These are phyloP conservation scores for Aphidius colemani DNA, from an alignment of 2,888 invertebrate genomes.

Conservation along the genomic window DNA sequence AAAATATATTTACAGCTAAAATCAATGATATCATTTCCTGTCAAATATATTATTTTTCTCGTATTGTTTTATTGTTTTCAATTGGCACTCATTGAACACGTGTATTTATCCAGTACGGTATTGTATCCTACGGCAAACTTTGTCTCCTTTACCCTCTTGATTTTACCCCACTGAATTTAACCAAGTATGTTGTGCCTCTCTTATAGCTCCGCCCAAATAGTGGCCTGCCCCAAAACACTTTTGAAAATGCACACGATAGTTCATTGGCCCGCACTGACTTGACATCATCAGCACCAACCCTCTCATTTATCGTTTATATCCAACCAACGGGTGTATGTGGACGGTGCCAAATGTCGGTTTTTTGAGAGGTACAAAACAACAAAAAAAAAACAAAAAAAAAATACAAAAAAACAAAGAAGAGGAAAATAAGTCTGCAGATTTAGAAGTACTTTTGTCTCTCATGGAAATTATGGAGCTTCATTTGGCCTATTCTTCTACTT, in stretches of 20 bases:
- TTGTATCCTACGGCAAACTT: conserved; percentile 57
- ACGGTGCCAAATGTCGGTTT: conserved; percentile 11
- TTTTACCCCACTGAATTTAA: conserved; percentile 13
- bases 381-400: too few species aligned
- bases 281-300: conserved; percentile 48
- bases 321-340: conserved; percentile 10
- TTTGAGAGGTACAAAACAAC: conserved; percentile 11
- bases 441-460: conserved; percentile 37
- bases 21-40: conserved; percentile 51
- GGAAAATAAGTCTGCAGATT: neutral
- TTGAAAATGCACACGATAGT: conserved; percentile 44
- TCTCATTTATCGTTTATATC: conserved; percentile 27
- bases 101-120: conserved; percentile 60
- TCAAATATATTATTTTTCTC: conserved; percentile 46
- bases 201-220: conserved; percentile 52
- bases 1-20: conserved; percentile 39
- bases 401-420: conserved; percentile 5
- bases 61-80: neutral
- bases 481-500: conserved; percentile 54
- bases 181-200: conserved; percentile 30
- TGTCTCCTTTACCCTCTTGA: conserved; percentile 33
- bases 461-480: conserved; percentile 57
- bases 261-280: conserved; percentile 58
- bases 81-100: conserved; percentile 41
- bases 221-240: conserved; percentile 47